phyloP scores from a whole-genome alignment of 2,113 vertebrate genomes.

The Dryoscopus gambensis region DNA sequence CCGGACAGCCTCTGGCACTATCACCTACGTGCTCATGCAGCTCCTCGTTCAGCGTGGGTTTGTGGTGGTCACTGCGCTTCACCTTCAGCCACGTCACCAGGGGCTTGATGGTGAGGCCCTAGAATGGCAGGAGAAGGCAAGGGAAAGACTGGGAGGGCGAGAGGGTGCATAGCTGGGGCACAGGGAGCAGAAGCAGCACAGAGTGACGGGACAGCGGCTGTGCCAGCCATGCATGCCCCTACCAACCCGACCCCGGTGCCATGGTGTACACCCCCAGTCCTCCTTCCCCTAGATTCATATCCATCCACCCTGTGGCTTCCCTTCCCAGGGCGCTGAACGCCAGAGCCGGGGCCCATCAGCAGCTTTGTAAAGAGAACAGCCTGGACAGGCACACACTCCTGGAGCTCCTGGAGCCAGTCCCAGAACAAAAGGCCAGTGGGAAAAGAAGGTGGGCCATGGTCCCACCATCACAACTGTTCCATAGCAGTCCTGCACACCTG shows the following conservation, averaged over 20 bases:
- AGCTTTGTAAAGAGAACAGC: not conserved
- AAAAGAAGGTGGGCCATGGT: accelerated
- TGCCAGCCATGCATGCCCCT: accelerated
- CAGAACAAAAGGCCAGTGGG: not conserved
- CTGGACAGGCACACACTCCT: not conserved
- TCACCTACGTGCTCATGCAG: conserved; percentile 90
- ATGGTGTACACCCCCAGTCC: accelerated
- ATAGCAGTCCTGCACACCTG: accelerated
- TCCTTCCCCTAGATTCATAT: not conserved
- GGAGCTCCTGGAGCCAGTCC: not conserved
- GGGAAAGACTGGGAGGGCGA: conserved; percentile 22
- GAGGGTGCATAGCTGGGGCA: not conserved
- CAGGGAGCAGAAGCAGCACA: not conserved
- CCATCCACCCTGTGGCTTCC: accelerated
- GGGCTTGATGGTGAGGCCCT: conserved; percentile 97
- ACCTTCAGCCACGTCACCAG: conserved; percentile 96
- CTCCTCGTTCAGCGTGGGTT: conserved; percentile 94
- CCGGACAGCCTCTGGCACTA: not conserved
- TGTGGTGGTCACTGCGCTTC: conserved; percentile 89
- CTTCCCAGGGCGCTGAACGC: accelerated
- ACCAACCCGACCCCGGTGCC: not conserved
- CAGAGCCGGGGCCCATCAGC: not conserved
- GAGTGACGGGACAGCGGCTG: not conserved
- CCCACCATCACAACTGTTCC: accelerated
- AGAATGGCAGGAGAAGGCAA: conserved; percentile 30